Conservation (phyloP, 2,888 invertebrate species). For the Flabesymbios commensalis region DNA sequence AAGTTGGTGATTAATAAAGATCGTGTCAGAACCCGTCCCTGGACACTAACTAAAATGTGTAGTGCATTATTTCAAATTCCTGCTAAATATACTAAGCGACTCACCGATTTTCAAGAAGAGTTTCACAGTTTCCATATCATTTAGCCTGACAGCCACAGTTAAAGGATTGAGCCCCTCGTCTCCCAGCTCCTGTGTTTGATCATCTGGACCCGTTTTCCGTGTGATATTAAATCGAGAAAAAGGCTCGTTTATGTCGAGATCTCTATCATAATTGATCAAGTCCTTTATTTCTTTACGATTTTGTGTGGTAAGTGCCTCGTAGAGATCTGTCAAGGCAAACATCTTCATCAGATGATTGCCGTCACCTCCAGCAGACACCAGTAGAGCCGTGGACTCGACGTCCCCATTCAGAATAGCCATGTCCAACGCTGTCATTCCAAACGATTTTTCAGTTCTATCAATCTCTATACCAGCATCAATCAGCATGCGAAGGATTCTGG, state of each 20-base stretch:
- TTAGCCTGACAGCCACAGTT: slow-evolving; percentile 28
- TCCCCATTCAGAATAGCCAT: slow-evolving; percentile 38
- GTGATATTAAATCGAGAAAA: slow-evolving; percentile 34
- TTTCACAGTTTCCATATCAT: slow-evolving; percentile 20
- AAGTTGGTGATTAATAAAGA: too few species aligned
- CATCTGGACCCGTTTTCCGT: background rate
- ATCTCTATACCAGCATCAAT: slow-evolving; percentile 34
- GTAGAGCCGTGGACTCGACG: slow-evolving; percentile 34
- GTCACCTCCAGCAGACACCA: slow-evolving; percentile 34
- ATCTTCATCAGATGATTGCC: slow-evolving; percentile 35
- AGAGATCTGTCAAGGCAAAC: slow-evolving; percentile 36
- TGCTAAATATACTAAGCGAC: background rate
- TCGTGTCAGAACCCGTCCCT: too few species aligned
- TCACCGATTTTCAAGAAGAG: slow-evolving; percentile 21
- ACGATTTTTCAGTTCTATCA: slow-evolving; percentile 33
- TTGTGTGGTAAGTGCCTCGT: slow-evolving; percentile 22
- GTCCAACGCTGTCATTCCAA: slow-evolving; percentile 39
- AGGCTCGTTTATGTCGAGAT: slow-evolving; percentile 34
- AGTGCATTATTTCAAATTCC: too few species aligned
- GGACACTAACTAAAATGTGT: too few species aligned
- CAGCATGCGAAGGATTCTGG: slow-evolving; percentile 29
- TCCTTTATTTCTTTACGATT: slow-evolving; percentile 32
- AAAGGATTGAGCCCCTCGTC: slow-evolving; percentile 37
- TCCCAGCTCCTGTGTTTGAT: background rate
- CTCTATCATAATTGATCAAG: slow-evolving; percentile 27